A percentile compares a stretch with the other conserved stretches of the same genome.
These are phyloP conservation scores for Drosophila virilis DNA, from an alignment of 1,140 invertebrate species.

Conservation along the genomic window DNA sequence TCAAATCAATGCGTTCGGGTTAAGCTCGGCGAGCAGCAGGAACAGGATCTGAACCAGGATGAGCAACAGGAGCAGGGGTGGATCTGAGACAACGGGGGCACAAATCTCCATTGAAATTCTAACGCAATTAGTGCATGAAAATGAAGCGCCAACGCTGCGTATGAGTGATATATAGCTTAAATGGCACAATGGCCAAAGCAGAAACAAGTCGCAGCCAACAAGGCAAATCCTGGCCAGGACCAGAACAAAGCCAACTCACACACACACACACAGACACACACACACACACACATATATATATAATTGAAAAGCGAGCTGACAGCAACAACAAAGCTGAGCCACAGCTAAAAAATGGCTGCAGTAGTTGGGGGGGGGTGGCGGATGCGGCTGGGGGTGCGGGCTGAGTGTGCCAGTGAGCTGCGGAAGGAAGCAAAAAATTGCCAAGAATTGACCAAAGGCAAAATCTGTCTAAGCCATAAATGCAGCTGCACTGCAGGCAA, in stretches of 20 bases:
- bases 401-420: too few relatives aligned
- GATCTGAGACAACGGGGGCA: not conserved
- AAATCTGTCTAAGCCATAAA: conserved; percentile 73
- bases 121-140: conserved; percentile 82
- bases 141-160: conserved; percentile 77
- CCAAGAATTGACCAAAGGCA: conserved; percentile 54
- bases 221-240: conserved; percentile 29
- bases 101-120: conserved; percentile 71
- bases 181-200: conserved; percentile 54
- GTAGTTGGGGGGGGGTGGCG: not conserved
- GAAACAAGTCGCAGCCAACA: conserved; percentile 29
- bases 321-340: conserved; percentile 15
- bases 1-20: conserved; percentile 40
- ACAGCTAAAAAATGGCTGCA: conserved; percentile 31
- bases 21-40: conserved; percentile 11
- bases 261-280: conserved; percentile 10
- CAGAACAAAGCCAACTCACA: conserved; percentile 23
- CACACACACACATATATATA: conserved; percentile 15
- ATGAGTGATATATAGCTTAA: conserved; percentile 82
- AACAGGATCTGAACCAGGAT: not conserved
- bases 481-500: conserved; percentile 17
- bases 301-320: conserved; percentile 68
- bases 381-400: not conserved
- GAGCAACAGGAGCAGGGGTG: not conserved
- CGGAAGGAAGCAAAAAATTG: conserved; percentile 17